Evolutionary conservation across 2,888 invertebrate genomes (phyloP), one percentile per base, ranked within the genome.

Genomic region (Empis stercorea): DNA sequence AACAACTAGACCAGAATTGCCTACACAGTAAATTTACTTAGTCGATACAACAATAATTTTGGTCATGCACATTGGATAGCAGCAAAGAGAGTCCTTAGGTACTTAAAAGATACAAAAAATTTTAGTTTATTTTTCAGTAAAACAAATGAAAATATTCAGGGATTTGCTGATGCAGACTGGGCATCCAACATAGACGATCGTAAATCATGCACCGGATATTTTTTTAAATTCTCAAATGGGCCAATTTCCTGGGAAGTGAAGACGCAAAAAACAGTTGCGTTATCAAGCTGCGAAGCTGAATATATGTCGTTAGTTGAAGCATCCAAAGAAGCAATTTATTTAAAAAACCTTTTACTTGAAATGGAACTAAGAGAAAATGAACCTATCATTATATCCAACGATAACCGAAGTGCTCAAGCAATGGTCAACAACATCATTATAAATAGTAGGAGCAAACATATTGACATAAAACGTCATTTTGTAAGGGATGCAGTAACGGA

Each of bases 11-110:
- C 48, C 46, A 11, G 49, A 46, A 45, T 49, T 10, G 4, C 46
- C 2, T 44, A 38, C 20, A 23, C 44, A 4, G 38, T 38, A 13
- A 50, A 43, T 40, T 37, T 40, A 1, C 38, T 44, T 13, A 39
- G 38, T 16, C 50, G 47, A 20, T 50, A 42, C 32, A 49, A 49
- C 15, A 32, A 41, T 10, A 36, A 32, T n/a, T 43, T 40, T 37
- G 40, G 20, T 2, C 43, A 32, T 3, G 14, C 27, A 13, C 47
- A 50, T 17, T 50, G 50, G 45, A 30, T 16, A n/a, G 48, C 48
- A 30, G 47, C 48, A 27, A 45, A 50, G 16, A 9, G 37, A 13
- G 16, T 37, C 3, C 13, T 37, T 5, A 37, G 16, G 13, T 15
- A 37, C 13, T 10, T 37, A 9, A 37, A 37, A 37, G 3, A 37